Base-by-base conservation (phyloP, 2,113 vertebrate species). In the Perca flavescens region DNA sequence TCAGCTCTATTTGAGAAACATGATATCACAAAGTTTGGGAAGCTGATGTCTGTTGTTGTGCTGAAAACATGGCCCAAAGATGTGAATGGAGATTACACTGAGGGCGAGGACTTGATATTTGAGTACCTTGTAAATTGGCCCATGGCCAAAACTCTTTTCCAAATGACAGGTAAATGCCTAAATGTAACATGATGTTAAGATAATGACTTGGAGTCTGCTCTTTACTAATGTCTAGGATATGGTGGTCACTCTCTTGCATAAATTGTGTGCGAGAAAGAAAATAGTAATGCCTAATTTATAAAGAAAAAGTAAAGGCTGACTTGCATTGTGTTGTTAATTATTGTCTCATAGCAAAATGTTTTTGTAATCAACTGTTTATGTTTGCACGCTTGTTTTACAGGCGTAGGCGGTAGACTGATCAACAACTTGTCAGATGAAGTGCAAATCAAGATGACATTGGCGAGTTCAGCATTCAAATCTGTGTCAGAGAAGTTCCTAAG, bases 41-140 rank as follows among this genome's bases (percentile, higher is more conserved):
- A 85, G 54, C 58, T 88, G 13, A 82, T 88, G 70, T 88, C 86
- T 19, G 78, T 75, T 61, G 49, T 85, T 75, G 49, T 88, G 74
- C 53, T 82, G 58, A 74, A 82, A n/a, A 66, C 82, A 28, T 88
- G 82, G 86, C 86, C 86, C 28, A 82, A 5, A 57, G 43, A 82
- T 61, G 17, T 6, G 1, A 79, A 36, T 28, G 79, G 78, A 56
- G 17, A 9, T n/a, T 8, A 62, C n/a, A 31, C 36, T 78, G 64
- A 88, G 62, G 74, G 54, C 0, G 60, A 88, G 63, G 79, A 58
- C 28, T 62, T 7, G 25, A 70, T 64, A 66, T 75, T 85, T 65
- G 64, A 88, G 60, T 46, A 62, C 50, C 74, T 88, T 62, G 2
- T 88, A 8, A 84, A 85, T 19, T 85, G 74, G 64, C 70, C 79